Evolutionary conservation across 1,140 invertebrate genomes (phyloP).

Genomic region (Cyclina sinensis): DNA sequence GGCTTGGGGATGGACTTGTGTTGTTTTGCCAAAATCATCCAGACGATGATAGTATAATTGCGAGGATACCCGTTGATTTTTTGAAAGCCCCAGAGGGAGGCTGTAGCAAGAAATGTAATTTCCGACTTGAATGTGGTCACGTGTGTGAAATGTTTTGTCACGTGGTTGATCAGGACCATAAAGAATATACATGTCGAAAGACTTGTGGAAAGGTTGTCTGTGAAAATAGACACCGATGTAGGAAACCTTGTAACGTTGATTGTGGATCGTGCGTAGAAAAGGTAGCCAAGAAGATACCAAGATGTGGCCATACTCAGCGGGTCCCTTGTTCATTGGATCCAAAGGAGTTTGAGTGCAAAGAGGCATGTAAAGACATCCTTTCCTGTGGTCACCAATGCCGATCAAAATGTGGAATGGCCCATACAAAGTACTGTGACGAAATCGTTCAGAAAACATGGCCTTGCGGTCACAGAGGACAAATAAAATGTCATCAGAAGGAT

Average conservation of each 20-base stretch:
- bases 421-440: constrained; percentile 84
- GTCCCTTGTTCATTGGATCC: constrained; percentile 70
- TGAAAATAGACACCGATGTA: constrained; percentile 75
- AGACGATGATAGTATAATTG: constrained; percentile 71
- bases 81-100: constrained; percentile 86
- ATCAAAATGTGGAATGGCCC: constrained; percentile 89
- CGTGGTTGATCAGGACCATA: constrained; percentile 80
- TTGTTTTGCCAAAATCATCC: constrained; percentile 87
- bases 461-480: constrained; percentile 84
- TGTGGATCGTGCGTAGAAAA: constrained; percentile 75
- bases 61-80: constrained; percentile 82
- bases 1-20: constrained; percentile 78
- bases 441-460: constrained; percentile 71
- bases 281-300: constrained; percentile 69
- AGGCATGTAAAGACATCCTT: constrained; percentile 69
- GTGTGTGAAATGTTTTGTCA: constrained; percentile 83
- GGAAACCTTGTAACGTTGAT: constrained; percentile 73
- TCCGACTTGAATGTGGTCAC: constrained; percentile 85
- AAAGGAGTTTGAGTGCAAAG: constrained; percentile 48
- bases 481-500: constrained; percentile 75
- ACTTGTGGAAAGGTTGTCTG: constrained; percentile 79
- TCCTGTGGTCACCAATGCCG: constrained; percentile 89
- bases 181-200: constrained; percentile 81
- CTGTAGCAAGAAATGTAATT: constrained; percentile 83
- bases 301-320: constrained; percentile 70